Evolutionary conservation across 2,888 invertebrate genomes (phyloP), one percentile per base, ranked within the genome.

Genomic region (Trachelus stipa): DNA sequence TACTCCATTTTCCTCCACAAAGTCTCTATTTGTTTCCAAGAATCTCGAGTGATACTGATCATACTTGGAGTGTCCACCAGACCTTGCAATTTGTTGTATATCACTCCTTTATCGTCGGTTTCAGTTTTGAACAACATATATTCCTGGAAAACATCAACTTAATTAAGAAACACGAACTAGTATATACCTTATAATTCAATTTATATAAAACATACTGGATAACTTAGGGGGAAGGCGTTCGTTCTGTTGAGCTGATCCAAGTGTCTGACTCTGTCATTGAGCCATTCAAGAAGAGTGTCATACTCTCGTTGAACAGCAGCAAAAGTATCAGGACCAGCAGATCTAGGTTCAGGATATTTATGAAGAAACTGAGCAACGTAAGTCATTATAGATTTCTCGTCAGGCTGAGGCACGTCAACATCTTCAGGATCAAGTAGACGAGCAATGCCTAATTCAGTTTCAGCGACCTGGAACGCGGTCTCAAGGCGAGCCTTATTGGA

Each of bases 361-460:
- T 98, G 98, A 89, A 99, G 93, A 92, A 99, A 99, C 93, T 99
- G 98, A 69, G 99, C 98, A 81, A 99, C 98, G 91, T 99, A 99
- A 40, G 99, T 99, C 98, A 99, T 99, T 87, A 99, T 97, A 81
- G 98, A 98, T 92, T 97, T 96, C 91, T 99, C 99, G 92, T 99
- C 99, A 6, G 99, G 99, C 90, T 97, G 97, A 37, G 97, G 96
- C 35, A 98, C 98, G 91, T 98, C 98, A 76, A 98, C 98, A 92
- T 98, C 98, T 92, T 98, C 98, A 4, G 98, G 97, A 91, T 99
- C 99, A 77, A 99, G 92, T 15, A 99, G 93, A 86, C 97, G 94
- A 34, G 98, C 96, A 87, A 99, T 98, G 80, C 98, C 98, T 69
- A 99, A 93, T 89, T 98, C 96, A 77, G 93, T 94, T 92, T 99